Percentiles rank a stretch among this genome's conserved stretches.
phyloP scores from a whole-genome alignment of 2,797 vertebrate species.

The Malacoraja senta region DNA sequence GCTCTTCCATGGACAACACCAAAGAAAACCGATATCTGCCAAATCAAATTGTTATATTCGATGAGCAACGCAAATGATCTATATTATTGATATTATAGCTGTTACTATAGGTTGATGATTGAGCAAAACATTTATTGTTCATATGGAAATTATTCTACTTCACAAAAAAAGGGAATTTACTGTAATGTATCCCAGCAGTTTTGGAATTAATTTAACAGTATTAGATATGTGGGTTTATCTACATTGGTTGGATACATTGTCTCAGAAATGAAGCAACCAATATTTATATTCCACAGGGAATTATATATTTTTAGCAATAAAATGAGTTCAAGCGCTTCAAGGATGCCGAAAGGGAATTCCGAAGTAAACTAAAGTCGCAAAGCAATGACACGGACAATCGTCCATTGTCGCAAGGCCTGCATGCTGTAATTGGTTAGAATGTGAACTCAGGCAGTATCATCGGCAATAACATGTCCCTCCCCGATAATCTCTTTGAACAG shows the following conservation, averaged over 20 bases:
- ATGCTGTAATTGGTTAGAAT: too few relatives aligned
- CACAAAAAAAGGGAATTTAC: neutral
- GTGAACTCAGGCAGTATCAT: too few relatives aligned
- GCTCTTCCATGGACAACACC: neutral
- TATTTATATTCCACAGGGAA: neutral
- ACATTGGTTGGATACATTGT: neutral
- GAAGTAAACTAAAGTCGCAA: too few relatives aligned
- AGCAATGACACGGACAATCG: too few relatives aligned
- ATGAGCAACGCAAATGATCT: neutral
- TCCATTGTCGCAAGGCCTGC: too few relatives aligned
- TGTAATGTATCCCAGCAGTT: neutral
- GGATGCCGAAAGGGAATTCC: too few relatives aligned
- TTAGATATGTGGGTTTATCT: neutral
- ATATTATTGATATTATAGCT: neutral
- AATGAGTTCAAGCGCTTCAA: neutral
- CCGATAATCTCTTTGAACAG: too few relatives aligned
- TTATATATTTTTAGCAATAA: neutral
- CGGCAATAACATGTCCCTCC: too few relatives aligned
- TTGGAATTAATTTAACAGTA: neutral
- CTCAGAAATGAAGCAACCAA: neutral
- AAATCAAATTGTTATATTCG: neutral
- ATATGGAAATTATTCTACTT: neutral
- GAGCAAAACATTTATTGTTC: neutral
- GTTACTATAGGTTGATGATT: neutral
- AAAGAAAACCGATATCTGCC: neutral